Evolutionary conservation across 2,888 invertebrate species (phyloP).

Genomic region (Drosophila hamatofila): DNA sequence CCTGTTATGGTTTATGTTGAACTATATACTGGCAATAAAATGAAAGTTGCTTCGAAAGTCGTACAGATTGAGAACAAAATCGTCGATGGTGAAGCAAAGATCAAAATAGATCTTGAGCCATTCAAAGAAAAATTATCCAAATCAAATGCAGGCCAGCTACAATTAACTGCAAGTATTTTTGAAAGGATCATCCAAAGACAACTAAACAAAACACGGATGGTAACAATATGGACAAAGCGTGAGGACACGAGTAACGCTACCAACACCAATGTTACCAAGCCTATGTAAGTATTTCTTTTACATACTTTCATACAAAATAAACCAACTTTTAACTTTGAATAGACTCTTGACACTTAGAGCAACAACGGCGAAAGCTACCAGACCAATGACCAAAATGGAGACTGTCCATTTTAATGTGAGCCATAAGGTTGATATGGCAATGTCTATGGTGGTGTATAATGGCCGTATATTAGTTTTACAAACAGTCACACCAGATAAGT

Average conservation of each 20-base stretch:
- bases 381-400: background rate
- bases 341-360: background rate
- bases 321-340: background rate
- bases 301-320: background rate
- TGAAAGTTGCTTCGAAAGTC: background rate
- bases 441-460: background rate
- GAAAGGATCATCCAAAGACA: background rate
- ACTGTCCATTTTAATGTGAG: background rate
- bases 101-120: background rate
- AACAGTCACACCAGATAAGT: background rate
- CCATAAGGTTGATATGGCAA: background rate
- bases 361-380: background rate
- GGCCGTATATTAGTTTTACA: background rate
- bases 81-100: background rate
- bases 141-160: background rate
- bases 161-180: conserved; percentile 1
- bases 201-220: background rate
- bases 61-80: background rate
- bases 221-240: background rate
- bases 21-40: background rate
- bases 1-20: background rate
- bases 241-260: background rate
- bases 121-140: background rate
- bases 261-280: too few relatives aligned
- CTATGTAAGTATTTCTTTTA: background rate